These are phyloP conservation scores for Masticophis lateralis DNA, from an alignment of 2,797 vertebrate species.

Conservation along the genomic window DNA sequence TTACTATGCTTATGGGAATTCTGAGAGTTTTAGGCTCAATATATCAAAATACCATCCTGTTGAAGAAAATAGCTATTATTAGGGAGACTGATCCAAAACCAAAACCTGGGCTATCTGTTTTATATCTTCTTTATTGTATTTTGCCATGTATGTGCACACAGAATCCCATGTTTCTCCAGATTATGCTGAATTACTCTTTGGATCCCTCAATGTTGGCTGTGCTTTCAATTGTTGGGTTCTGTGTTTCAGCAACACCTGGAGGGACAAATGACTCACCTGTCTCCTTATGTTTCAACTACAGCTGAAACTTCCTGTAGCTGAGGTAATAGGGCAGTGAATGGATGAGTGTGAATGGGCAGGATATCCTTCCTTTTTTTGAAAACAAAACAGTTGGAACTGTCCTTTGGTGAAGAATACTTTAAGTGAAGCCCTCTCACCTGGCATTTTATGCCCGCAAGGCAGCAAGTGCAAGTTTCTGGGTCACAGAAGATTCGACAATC, in stretches of 20 bases:
- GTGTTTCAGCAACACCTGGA: background rate
- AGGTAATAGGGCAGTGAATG: background rate
- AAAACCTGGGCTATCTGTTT: background rate
- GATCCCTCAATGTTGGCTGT: background rate
- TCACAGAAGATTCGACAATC: constrained; percentile 96
- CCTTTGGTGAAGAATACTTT: background rate
- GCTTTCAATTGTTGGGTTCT: background rate
- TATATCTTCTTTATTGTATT: background rate
- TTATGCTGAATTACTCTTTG: background rate
- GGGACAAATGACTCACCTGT: background rate
- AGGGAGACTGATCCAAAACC: background rate
- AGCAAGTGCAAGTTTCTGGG: constrained; percentile 97
- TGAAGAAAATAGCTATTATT: background rate
- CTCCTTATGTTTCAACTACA: background rate
- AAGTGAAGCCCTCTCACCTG: constrained; percentile 77
- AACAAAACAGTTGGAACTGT: background rate
- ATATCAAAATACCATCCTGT: background rate
- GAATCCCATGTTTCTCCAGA: background rate
- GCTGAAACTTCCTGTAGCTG: background rate
- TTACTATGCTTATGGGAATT: background rate
- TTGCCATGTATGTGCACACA: background rate
- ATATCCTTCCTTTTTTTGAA: background rate
- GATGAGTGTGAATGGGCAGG: background rate
- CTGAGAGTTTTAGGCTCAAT: background rate
- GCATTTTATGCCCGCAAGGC: constrained; percentile 96